A percentile compares a stretch with the other conserved stretches of the same genome.
Conservation (phyloP, 2,113 vertebrate species). For the Taxidea taxus region DNA sequence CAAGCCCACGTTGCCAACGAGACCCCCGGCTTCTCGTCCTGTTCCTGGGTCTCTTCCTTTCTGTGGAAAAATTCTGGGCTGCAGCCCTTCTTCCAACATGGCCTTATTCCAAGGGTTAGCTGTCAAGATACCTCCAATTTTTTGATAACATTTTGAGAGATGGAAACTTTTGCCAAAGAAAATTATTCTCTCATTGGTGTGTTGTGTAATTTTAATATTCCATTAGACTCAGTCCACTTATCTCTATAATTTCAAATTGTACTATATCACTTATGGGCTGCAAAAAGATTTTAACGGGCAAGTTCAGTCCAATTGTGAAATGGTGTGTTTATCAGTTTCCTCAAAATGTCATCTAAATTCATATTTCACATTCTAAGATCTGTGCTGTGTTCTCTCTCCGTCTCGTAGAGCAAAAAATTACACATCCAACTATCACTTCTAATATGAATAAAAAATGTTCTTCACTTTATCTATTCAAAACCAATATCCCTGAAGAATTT, state of each 20-base stretch:
- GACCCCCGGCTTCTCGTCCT: accelerated
- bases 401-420: constrained; percentile 76
- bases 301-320: constrained; percentile 54
- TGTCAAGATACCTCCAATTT: constrained; percentile 66
- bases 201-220: constrained; percentile 76
- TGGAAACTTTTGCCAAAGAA: constrained; percentile 62
- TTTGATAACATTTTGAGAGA: constrained; percentile 64
- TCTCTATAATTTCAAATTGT: constrained; percentile 78
- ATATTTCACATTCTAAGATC: constrained; percentile 78
- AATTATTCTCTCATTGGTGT: constrained; percentile 51
- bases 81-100: not conserved
- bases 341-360: constrained; percentile 82
- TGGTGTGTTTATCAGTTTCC: constrained; percentile 75
- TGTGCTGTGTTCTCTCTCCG: constrained; percentile 62
- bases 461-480: constrained; percentile 75
- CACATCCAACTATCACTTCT: constrained; percentile 61
- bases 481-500: constrained; percentile 75
- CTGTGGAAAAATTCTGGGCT: not conserved
- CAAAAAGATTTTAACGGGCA: constrained; percentile 72
- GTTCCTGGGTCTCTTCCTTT: not conserved
- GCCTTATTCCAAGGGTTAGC: constrained; percentile 19
- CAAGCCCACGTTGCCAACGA: accelerated
- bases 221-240: constrained; percentile 78
- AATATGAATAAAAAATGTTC: constrained; percentile 69
- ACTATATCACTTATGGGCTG: constrained; percentile 68